phyloP scores from a whole-genome alignment of 2,797 vertebrate species.

The Peromyscus attwateri region DNA sequence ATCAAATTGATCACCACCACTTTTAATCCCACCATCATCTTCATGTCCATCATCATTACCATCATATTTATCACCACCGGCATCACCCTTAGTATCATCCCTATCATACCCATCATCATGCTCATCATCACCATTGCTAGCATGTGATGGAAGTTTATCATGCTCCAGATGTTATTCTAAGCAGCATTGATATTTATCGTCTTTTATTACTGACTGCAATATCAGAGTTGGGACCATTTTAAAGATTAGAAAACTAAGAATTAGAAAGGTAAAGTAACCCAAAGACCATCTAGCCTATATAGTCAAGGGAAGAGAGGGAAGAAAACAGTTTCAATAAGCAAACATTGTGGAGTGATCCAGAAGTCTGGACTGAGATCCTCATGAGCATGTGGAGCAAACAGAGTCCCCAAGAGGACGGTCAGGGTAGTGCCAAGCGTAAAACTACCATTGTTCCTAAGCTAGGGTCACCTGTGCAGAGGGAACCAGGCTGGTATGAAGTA shows the following conservation, averaged over 20 bases:
- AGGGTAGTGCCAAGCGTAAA: not conserved
- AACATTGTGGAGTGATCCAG: not conserved
- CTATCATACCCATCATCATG: not conserved
- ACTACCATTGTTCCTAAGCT: not conserved
- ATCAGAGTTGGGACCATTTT: not conserved
- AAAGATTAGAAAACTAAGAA: not conserved
- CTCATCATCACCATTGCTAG: not conserved
- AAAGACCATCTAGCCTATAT: not conserved
- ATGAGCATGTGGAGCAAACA: not conserved
- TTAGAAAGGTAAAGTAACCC: not conserved
- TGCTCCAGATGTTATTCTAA: not conserved
- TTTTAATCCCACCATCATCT: not conserved
- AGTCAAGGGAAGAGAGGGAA: not conserved
- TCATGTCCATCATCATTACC: not conserved
- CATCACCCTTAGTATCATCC: not conserved
- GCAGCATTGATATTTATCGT: not conserved
- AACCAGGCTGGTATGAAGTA: not conserved
- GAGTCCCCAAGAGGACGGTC: not conserved
- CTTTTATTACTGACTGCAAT: not conserved
- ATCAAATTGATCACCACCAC: not conserved
- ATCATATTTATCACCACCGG: too few species aligned
- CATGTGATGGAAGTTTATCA: not conserved
- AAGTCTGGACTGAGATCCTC: not conserved
- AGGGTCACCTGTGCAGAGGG: not conserved
- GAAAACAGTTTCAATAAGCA: not conserved